These are phyloP conservation scores for Scophthalmus maximus DNA, from an alignment of 2,113 vertebrate species.

Conservation along the genomic window DNA sequence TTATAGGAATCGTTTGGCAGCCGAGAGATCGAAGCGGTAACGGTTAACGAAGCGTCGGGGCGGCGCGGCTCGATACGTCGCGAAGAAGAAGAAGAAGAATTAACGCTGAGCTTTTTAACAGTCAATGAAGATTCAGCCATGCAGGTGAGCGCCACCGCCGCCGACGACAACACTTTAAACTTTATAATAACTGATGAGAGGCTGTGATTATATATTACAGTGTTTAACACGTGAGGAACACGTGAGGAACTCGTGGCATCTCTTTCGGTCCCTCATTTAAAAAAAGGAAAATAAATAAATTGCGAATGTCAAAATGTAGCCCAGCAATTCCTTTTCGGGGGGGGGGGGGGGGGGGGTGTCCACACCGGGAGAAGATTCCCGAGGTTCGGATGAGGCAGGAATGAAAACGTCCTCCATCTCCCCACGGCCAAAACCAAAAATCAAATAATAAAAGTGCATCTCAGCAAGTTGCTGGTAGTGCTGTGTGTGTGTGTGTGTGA, in stretches of 20 bases:
- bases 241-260: background rate
- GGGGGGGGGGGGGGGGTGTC: background rate
- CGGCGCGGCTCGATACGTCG: slow-evolving; percentile 14
- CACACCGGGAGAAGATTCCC: background rate
- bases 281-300: slow-evolving; percentile 14
- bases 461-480: slow-evolving; percentile 48
- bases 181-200: background rate
- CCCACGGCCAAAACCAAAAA: background rate
- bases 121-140: slow-evolving; percentile 43
- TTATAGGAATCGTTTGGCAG: slow-evolving; percentile 53
- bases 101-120: slow-evolving; percentile 18
- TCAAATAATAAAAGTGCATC: slow-evolving; percentile 52
- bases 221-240: slow-evolving; percentile 27
- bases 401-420: slow-evolving; percentile 12
- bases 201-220: slow-evolving; percentile 53
- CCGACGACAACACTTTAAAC: slow-evolving; percentile 38
- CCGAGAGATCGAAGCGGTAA: slow-evolving; percentile 38
- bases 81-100: too few species aligned
- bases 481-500: slow-evolving; percentile 24
- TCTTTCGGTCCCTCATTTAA: slow-evolving; percentile 7
- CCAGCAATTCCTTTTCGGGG: background rate
- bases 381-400: background rate
- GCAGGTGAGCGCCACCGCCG: slow-evolving; percentile 53
- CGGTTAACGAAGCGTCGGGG: slow-evolving; percentile 24
- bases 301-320: slow-evolving; percentile 27